A percentile compares a stretch with the other conserved stretches of the same genome.
These are phyloP conservation scores for Lagenorhynchus albirostris DNA, from an alignment of 2,113 vertebrate genomes.

Conservation along the genomic window DNA sequence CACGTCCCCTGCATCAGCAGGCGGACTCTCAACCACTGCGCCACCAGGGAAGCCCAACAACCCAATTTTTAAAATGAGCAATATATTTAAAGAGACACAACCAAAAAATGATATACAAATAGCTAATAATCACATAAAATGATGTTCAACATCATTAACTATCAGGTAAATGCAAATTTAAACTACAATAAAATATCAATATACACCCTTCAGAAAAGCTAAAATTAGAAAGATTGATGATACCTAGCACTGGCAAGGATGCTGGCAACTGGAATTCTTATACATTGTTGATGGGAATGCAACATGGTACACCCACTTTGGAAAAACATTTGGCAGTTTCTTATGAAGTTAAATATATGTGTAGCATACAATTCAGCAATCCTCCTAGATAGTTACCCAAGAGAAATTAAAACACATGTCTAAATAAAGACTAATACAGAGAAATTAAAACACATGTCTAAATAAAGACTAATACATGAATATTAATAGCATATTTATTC, in stretches of 20 bases:
- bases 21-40: too few relatives aligned
- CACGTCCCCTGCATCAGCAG: too few relatives aligned
- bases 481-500: background rate
- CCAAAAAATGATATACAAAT: background rate
- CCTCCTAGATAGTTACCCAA: background rate
- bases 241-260: background rate
- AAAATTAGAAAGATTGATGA: background rate
- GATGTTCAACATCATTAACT: background rate
- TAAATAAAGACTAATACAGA: background rate
- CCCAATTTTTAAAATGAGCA: background rate
- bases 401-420: background rate
- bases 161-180: background rate
- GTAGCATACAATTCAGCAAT: background rate
- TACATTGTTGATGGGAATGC: background rate
- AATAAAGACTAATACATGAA: background rate
- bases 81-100: background rate
- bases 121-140: background rate
- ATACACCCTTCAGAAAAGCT: background rate
- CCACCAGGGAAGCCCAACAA: too few relatives aligned
- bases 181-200: background rate
- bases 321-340: background rate
- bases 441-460: background rate
- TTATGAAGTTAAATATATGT: background rate
- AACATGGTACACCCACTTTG: background rate
- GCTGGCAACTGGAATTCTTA: background rate